Base-by-base conservation (phyloP, 2,888 invertebrate genomes). In the Tenthredo distinguenda region DNA sequence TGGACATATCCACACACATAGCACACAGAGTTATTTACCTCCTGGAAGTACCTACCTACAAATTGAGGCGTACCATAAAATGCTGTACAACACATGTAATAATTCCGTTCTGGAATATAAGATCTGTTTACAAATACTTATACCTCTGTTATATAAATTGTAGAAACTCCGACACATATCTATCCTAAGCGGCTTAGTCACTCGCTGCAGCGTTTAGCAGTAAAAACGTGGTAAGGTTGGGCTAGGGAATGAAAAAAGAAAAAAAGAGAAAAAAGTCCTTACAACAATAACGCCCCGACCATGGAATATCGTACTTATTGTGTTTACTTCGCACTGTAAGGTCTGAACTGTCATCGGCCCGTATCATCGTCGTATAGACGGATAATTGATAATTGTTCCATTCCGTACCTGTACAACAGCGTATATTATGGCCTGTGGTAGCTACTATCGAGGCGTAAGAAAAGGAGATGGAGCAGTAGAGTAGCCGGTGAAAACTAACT, bases 361-460 rank as follows among this genome's bases (percentile, higher is more conserved):
- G 21, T 40, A 62, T 81, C 62, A 81, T 62, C 79, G 40, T 79
- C 58, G 21, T 79, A 7, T 62, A 79, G 21, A 50, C 18, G 1
- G 62, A 81, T 81, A 62, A 81, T 81, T 81, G 62, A 81, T 81
- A 40, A 81, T 81, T 81, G 62, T 68, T 34, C 18, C 34, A 68
- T 72, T 40, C 34, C 31, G 9, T 40, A 77, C 34, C 50, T 77
- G 26, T 21, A 26, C 1, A 26, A 50, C n/a, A 47, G 26, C 1
- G 26, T 50, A 3, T 77, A 12, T 10, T 34, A 31, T 26, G 55
- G 55, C 31, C 10, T 55, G n/a, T 26, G 50, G 18, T n/a, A n/a
- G n/a, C n/a, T n/a, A 77, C 12, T 18, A n/a, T 12, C 26, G 10
- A 6, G 31, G 3, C 43, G 74, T 74, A 31, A 43, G 74, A 21